Conservation (phyloP, 2,797 vertebrate genomes). For the Miichthys miiuy region DNA sequence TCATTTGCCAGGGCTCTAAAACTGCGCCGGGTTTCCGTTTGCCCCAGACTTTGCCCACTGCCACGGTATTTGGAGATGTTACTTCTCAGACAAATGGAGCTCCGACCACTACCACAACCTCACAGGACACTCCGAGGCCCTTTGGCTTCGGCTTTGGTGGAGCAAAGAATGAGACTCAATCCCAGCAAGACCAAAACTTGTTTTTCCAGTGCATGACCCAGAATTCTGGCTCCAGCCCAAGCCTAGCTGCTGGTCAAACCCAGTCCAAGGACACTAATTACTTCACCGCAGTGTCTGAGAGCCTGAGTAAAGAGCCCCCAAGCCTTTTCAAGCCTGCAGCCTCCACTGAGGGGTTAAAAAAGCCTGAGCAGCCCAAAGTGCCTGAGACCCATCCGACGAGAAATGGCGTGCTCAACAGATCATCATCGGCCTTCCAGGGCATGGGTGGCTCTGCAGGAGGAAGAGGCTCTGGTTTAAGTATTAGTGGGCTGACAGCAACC, state of each 20-base stretch:
- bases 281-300: conserved; percentile 93
- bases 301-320: conserved; percentile 89
- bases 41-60: conserved; percentile 70
- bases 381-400: conserved; percentile 88
- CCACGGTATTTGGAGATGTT: conserved; percentile 88
- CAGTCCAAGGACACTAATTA: conserved; percentile 92
- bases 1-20: conserved; percentile 87
- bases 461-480: conserved; percentile 63
- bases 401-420: conserved; percentile 90
- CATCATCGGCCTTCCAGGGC: conserved; percentile 89
- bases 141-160: conserved; percentile 91
- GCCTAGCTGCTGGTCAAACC: conserved; percentile 80
- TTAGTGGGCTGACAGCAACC: conserved; percentile 56
- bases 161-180: conserved; percentile 82
- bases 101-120: conserved; percentile 66
- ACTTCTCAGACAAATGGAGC: conserved; percentile 91
- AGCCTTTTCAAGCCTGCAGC: conserved; percentile 87
- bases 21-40: conserved; percentile 83
- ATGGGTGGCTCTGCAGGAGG: conserved; percentile 68
- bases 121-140: conserved; percentile 88
- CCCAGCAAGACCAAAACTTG: conserved; percentile 93
- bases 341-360: conserved; percentile 83
- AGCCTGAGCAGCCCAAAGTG: conserved; percentile 86
- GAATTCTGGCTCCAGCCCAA: conserved; percentile 86
- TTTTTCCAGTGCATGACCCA: conserved; percentile 99